A percentile compares a stretch with the other conserved stretches of the same genome.
Conservation (phyloP, 92 coral and sea anemone species). For the Parazoanthus atlanticus region DNA sequence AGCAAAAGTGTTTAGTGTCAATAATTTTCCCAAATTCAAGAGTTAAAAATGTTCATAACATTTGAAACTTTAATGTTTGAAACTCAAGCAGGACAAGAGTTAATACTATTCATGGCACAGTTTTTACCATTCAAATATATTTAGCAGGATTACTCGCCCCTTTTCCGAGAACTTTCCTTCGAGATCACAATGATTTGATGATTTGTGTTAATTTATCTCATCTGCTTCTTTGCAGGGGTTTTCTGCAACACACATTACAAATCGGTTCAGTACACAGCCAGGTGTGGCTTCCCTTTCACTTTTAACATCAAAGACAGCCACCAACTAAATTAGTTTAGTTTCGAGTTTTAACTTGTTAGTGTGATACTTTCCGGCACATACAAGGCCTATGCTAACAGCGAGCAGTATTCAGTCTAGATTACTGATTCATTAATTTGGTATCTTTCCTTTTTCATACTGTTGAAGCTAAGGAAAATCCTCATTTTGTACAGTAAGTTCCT, state of each 20-base stretch:
- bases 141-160: no score
- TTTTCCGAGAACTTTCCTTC: no score
- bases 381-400: background rate
- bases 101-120: no score
- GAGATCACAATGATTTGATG: background rate
- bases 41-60: no score
- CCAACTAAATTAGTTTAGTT: background rate
- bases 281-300: background rate
- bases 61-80: no score
- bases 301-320: background rate
- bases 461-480: background rate
- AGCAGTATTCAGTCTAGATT: background rate
- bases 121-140: no score
- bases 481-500: background rate
- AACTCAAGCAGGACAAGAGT: no score
- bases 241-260: background rate
- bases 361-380: background rate
- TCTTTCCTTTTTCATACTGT: background rate
- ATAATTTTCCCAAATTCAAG: no score
- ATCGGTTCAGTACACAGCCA: background rate
- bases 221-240: background rate
- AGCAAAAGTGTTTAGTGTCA: no score
- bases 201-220: background rate
- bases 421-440: background rate
- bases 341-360: background rate